These are phyloP conservation scores for Andrena camellia DNA, from an alignment of 2,888 invertebrate genomes.

Conservation along the genomic window DNA sequence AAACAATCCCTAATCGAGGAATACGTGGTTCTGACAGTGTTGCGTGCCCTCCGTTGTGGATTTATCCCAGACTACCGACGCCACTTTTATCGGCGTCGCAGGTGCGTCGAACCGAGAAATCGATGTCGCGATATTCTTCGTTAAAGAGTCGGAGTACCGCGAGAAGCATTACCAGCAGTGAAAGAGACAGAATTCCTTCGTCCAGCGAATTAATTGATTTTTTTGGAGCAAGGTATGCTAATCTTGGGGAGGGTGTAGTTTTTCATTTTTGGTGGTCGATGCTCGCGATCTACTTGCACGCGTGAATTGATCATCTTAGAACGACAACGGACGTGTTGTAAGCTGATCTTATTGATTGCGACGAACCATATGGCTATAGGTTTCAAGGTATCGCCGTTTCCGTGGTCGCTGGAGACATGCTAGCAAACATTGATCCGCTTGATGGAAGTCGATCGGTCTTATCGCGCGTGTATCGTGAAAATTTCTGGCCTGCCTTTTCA, in stretches of 20 bases:
- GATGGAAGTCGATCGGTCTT: conserved; percentile 53
- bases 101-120: neutral
- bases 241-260: no score
- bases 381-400: conserved; percentile 72
- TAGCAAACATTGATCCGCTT: conserved; percentile 53
- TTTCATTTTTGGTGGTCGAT: neutral
- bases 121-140: conserved; percentile 16
- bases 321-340: conserved; percentile 56
- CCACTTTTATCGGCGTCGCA: conserved; percentile 6
- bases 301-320: conserved; percentile 33
- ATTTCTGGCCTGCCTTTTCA: conserved; percentile 18
- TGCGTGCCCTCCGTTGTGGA: conserved; percentile 10
- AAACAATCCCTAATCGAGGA: neutral
- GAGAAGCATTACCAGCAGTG: no score
- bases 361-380: conserved; percentile 63
- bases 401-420: conserved; percentile 62
- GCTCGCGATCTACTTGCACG: conserved; percentile 6
- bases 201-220: no score
- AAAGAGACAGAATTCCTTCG: no score
- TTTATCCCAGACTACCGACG: neutral
- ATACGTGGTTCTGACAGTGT: neutral
- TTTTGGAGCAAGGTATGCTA: no score
- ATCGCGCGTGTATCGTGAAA: conserved; percentile 40
- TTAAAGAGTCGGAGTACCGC: neutral
- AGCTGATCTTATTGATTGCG: conserved; percentile 70